Percentiles rank a stretch among this genome's conserved stretches.
Conservation (phyloP, 23 tunicate species). For the Halocynthia aurantium region DNA sequence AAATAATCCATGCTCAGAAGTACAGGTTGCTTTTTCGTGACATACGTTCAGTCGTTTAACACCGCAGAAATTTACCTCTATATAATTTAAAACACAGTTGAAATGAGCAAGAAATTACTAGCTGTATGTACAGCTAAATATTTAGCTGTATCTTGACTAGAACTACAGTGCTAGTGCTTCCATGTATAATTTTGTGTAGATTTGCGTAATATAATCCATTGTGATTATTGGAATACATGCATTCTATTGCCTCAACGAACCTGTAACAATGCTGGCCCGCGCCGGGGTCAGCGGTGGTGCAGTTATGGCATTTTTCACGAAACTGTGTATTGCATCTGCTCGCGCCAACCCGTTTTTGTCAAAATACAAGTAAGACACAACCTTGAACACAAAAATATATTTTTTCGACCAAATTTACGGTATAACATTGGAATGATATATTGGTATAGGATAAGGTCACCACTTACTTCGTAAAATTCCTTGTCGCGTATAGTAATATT, state of each 20-base stretch:
- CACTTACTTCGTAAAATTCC: conserved; percentile 4
- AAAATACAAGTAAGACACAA: neutral
- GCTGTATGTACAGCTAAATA: no score
- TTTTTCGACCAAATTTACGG: no score
- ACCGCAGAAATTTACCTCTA: conserved; percentile 21
- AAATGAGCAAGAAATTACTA: no score
- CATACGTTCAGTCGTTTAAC: conserved; percentile 2
- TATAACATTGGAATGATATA: no score
- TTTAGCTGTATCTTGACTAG: no score
- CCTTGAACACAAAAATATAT: neutral
- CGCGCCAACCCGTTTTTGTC: conserved; percentile 19
- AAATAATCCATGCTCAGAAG: conserved; percentile 24
- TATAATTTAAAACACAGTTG: conserved; percentile 1
- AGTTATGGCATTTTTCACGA: conserved; percentile 11
- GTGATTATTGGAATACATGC: no score
- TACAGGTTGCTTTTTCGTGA: conserved; percentile 29
- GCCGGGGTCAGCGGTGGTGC: conserved; percentile 13
- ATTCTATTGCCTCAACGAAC: neutral
- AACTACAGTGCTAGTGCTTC: no score
- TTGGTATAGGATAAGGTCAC: no score
- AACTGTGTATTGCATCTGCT: conserved; percentile 7
- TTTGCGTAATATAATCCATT: no score
- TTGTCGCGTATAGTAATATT: conserved; percentile 7
- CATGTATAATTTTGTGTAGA: no score
- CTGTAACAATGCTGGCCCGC: neutral